Percentiles rank a stretch among this genome's conserved stretches.
Conservation (phyloP, 2,888 invertebrate genomes). For the Laothoe populi region DNA sequence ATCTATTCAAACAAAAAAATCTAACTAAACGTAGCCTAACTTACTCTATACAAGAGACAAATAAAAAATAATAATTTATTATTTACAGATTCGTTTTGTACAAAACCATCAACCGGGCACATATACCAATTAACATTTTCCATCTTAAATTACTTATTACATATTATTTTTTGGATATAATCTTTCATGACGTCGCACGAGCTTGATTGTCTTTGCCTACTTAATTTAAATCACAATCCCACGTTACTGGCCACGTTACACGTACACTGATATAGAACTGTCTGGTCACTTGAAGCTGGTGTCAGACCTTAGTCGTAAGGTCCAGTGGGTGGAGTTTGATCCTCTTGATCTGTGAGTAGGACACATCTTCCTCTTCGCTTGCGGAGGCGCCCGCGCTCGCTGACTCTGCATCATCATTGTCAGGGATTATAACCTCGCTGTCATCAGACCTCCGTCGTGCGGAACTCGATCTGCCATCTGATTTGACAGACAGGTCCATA, state of each 20-base stretch:
- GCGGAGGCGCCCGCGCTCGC: slow-evolving; percentile 74
- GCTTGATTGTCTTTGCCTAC: slow-evolving; percentile 59
- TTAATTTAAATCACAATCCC: slow-evolving; percentile 73
- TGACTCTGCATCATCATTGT: slow-evolving; percentile 75
- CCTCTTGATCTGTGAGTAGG: slow-evolving; percentile 85
- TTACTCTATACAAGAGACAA: slow-evolving; percentile 59
- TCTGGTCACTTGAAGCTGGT: slow-evolving; percentile 37
- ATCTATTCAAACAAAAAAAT: slow-evolving; percentile 59
- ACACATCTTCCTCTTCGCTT: slow-evolving; percentile 80
- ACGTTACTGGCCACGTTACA: slow-evolving; percentile 77
- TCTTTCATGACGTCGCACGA: slow-evolving; percentile 76
- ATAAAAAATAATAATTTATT: slow-evolving; percentile 68
- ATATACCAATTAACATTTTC: slow-evolving; percentile 66
- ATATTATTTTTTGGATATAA: slow-evolving; percentile 83
- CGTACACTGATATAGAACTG: slow-evolving; percentile 57
- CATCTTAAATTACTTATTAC: slow-evolving; percentile 69
- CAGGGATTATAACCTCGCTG: slow-evolving; percentile 78
- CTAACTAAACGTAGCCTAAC: slow-evolving; percentile 66
- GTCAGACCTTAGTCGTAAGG: slow-evolving; percentile 89
- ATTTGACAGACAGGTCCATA: slow-evolving; percentile 92
- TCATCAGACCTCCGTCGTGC: slow-evolving; percentile 77
- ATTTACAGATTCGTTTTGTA: slow-evolving; percentile 77
- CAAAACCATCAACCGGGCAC: slow-evolving; percentile 72
- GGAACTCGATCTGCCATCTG: slow-evolving; percentile 84
- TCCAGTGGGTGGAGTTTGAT: slow-evolving; percentile 86